Evolutionary conservation across 2,113 vertebrate species (phyloP).

Genomic region (Gracilinanus agilis): DNA sequence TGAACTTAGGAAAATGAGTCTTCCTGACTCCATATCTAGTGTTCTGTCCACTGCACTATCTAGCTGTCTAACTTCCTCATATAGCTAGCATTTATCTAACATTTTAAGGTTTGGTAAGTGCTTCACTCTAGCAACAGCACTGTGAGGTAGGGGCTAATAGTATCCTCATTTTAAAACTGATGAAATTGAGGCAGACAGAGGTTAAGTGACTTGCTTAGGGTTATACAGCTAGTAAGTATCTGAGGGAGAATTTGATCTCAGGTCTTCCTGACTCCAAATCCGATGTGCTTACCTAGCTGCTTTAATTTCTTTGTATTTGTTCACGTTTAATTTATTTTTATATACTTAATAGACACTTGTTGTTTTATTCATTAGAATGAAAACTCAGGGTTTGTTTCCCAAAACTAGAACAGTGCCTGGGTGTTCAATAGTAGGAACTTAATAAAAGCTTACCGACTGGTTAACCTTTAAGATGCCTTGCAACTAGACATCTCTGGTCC

Average conservation of each 20-base stretch:
- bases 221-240: not conserved
- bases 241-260: not conserved
- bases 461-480: not conserved
- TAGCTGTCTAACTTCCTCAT: not conserved
- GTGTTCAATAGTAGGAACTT: not conserved
- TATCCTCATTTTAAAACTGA: not conserved
- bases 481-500: not conserved
- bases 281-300: not conserved
- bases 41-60: not conserved
- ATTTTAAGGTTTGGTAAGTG: not conserved
- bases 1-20: too few relatives aligned
- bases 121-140: not conserved
- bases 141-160: not conserved
- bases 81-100: not conserved
- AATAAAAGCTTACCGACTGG: not conserved
- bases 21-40: not conserved
- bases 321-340: not conserved
- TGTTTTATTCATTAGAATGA: not conserved
- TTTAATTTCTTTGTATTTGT: not conserved
- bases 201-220: not conserved
- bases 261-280: not conserved
- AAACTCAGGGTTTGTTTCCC: not conserved
- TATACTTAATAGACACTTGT: not conserved
- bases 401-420: not conserved
- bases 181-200: not conserved